phyloP scores from a whole-genome alignment of 1,140 invertebrate species.

The Drosophila chauvacae region DNA sequence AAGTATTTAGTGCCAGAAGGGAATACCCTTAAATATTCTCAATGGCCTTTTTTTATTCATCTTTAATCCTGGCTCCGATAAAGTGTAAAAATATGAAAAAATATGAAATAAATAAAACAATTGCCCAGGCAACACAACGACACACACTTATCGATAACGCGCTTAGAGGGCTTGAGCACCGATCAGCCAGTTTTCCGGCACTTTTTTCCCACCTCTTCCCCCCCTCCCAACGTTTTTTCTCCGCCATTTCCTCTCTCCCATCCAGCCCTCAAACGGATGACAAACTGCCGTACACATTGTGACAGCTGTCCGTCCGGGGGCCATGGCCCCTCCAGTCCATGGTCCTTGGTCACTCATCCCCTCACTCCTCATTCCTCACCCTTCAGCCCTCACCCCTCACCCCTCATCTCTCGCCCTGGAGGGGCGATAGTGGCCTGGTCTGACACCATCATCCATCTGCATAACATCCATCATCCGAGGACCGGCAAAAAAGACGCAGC shows the following conservation, averaged over 20 bases:
- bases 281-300: constrained; percentile 64
- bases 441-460: constrained; percentile 61
- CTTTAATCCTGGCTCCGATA: background rate
- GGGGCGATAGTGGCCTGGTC: constrained; percentile 43
- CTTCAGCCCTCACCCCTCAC: background rate
- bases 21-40: too few relatives aligned
- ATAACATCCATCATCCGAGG: constrained; percentile 66
- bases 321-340: constrained; percentile 13
- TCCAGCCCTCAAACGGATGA: constrained; percentile 40
- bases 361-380: background rate
- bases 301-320: constrained; percentile 56
- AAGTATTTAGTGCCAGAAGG: too few relatives aligned
- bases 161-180: constrained; percentile 28
- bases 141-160: constrained; percentile 57
- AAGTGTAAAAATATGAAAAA: background rate
- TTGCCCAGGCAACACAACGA: constrained; percentile 10
- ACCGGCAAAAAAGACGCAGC: constrained; percentile 26
- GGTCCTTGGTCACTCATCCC: constrained; percentile 5
- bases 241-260: constrained; percentile 2
- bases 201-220: background rate
- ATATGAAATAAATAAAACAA: constrained; percentile 11
- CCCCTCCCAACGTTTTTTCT: background rate
- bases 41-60: too few relatives aligned
- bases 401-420: background rate
- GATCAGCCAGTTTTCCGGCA: constrained; percentile 18